Percentiles rank a stretch among this genome's conserved stretches.
Conservation (phyloP, 1,140 invertebrate genomes). For the Hypsibius dujardini region DNA sequence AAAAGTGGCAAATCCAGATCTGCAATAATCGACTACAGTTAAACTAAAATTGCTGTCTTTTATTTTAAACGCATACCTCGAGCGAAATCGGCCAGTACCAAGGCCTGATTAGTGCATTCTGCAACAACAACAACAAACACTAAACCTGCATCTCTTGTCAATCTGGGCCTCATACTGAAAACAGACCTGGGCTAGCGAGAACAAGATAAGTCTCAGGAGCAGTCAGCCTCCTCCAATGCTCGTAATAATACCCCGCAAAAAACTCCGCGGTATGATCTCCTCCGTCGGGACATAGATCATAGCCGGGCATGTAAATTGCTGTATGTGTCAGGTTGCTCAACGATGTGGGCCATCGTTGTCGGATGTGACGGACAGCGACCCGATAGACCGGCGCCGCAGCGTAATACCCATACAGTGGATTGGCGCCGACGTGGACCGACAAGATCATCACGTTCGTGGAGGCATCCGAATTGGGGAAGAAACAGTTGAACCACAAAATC, state of each 20-base stretch:
- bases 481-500: background rate
- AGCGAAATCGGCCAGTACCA: background rate
- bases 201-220: background rate
- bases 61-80: conserved; percentile 7
- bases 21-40: no score
- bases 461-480: background rate
- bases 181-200: conserved; percentile 14
- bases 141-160: background rate
- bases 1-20: conserved; percentile 12
- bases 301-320: background rate
- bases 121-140: background rate
- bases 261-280: background rate
- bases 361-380: background rate
- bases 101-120: conserved; percentile 16
- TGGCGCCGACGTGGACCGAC: background rate
- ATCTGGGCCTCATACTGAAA: background rate
- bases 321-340: background rate
- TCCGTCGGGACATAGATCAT: conserved; percentile 1
- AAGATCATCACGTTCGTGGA: background rate
- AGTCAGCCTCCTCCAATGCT: background rate
- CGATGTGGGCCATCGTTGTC: background rate
- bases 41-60: no score
- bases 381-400: conserved; percentile 7
- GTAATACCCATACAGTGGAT: conserved; percentile 2
- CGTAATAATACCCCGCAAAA: background rate